A percentile compares a stretch with the other conserved stretches of the same genome.
Conservation (phyloP, 2,888 invertebrate genomes). For the Caenorhabditis wallacei region DNA sequence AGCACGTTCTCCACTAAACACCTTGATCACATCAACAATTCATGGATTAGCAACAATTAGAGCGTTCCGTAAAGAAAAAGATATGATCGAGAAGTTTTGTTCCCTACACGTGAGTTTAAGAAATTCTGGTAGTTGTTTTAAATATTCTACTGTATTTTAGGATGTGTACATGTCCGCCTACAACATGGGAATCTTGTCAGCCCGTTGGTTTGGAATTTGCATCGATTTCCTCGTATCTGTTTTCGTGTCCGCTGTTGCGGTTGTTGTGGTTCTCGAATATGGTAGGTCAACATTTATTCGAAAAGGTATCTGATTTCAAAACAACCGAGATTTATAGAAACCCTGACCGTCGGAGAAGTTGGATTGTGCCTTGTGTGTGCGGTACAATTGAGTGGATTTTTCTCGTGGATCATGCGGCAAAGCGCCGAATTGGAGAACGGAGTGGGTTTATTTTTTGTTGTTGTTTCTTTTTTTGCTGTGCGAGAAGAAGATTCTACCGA, state of each 20-base stretch:
- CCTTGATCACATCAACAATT: constrained; percentile 92
- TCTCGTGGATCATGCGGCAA: constrained; percentile 94
- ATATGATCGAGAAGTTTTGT: constrained; percentile 86
- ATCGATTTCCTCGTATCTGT: constrained; percentile 92
- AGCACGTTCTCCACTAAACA: constrained; percentile 96
- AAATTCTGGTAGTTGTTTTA: background rate
- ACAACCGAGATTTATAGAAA: constrained; percentile 45
- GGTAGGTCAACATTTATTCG: constrained; percentile 54
- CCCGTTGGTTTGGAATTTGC: constrained; percentile 95
- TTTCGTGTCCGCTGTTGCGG: constrained; percentile 91
- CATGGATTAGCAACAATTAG: constrained; percentile 94
- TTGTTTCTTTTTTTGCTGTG: constrained; percentile 41
- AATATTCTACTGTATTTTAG: too few relatives aligned
- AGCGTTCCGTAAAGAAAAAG: constrained; percentile 90
- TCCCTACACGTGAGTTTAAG: constrained; percentile 10
- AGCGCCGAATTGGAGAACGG: constrained; percentile 88
- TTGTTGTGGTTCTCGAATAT: constrained; percentile 88
- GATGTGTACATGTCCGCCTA: constrained; percentile 93
- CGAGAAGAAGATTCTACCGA: background rate
- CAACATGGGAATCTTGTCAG: constrained; percentile 92
- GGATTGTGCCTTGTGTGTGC: constrained; percentile 79
- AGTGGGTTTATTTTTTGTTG: constrained; percentile 79
- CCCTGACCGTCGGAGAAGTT: constrained; percentile 74
- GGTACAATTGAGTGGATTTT: constrained; percentile 88
- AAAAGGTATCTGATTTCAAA: constrained; percentile 34